These are phyloP conservation scores for Choreutis nemorana DNA, from an alignment of 2,888 invertebrate species.

Conservation along the genomic window DNA sequence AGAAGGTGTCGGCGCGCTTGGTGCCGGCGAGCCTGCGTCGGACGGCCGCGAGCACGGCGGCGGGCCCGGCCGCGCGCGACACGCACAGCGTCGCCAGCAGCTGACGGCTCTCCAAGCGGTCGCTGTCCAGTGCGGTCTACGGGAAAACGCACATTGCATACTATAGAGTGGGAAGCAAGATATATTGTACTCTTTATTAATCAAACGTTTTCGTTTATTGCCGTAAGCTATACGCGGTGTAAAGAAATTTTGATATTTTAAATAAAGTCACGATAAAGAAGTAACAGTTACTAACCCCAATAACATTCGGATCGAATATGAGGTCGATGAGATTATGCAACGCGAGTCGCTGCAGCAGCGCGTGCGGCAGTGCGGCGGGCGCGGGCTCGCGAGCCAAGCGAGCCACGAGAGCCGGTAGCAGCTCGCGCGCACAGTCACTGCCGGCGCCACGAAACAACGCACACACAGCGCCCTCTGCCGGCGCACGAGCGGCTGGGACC, in stretches of 20 bases:
- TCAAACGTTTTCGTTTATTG: too few species aligned
- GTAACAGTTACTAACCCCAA: slow-evolving; percentile 39
- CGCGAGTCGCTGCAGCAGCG: slow-evolving; percentile 43
- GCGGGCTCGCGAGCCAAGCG: slow-evolving; percentile 57
- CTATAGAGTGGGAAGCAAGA: too few species aligned
- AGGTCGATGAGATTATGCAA: slow-evolving; percentile 49
- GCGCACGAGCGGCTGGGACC: slow-evolving; percentile 48
- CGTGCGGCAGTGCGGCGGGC: slow-evolving; percentile 57
- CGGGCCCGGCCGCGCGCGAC: slow-evolving; percentile 78
- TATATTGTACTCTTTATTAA: too few species aligned
- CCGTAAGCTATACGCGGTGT: too few species aligned
- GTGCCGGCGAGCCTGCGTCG: slow-evolving; percentile 62
- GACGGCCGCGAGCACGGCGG: slow-evolving; percentile 71
- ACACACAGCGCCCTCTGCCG: slow-evolving; percentile 56
- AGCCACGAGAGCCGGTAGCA: slow-evolving; percentile 50
- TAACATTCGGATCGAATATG: slow-evolving; percentile 44
- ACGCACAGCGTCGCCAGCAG: slow-evolving; percentile 67
- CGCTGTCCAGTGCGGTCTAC: slow-evolving; percentile 41
- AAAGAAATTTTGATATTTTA: too few species aligned
- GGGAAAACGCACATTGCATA: too few species aligned
- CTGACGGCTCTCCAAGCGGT: slow-evolving; percentile 33
- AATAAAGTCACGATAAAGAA: too few species aligned
- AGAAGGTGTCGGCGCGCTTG: slow-evolving; percentile 67
- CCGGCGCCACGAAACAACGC: slow-evolving; percentile 44
- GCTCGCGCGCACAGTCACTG: slow-evolving; percentile 34